Base-by-base conservation (phyloP, 2,888 invertebrate species). In the Unio delphinus region DNA sequence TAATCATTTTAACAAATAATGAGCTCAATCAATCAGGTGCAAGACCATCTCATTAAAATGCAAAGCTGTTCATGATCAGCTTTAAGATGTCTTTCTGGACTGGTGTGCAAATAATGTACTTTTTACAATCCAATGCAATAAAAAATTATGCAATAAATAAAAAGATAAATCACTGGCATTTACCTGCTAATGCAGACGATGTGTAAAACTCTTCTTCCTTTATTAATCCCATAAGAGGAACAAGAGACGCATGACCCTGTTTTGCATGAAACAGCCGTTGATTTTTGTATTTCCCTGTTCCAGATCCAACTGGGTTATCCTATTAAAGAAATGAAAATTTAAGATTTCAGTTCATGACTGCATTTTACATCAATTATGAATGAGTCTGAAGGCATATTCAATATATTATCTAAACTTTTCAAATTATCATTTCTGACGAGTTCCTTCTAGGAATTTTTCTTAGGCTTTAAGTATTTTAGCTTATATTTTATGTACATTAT, bases 231-330 rank as follows among this genome's bases (percentile, higher is more conserved):
- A 89, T 80, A 1, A 91, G 85, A n/a, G 91, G 92, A 34, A 92
- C 89, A 62, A 92, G 88, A 17, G 91, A 91, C 23, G 91, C 92
- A 85, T 91, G 91, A 66, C 89, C 89, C 60, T 88, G 87, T 74
- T 87, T 87, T 3, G 91, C 89, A 58, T 86, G 83, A 83, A 92
- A 92, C 66, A 92, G 81, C 70, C 90, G 89, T 61, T 89, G 85
- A 64, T 91, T 91, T 73, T 90, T 89, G 80, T 92, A 92, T 75
- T 90, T 90, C 45, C 92, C 92, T 63, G 91, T 92, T 5, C 92
- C 92, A 20, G 91, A 89, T 20, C 92, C 92, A 28, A 92, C 90
- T 6, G 90, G 88, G 68, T 91, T 89, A 74, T 92, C 92, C 92
- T 92, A 79, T n/a, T 84, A 79, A 70, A 73, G 74, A 30, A 70